These are phyloP conservation scores for Eupelmus urozonus DNA, from an alignment of 2,888 invertebrate genomes.

Conservation along the genomic window DNA sequence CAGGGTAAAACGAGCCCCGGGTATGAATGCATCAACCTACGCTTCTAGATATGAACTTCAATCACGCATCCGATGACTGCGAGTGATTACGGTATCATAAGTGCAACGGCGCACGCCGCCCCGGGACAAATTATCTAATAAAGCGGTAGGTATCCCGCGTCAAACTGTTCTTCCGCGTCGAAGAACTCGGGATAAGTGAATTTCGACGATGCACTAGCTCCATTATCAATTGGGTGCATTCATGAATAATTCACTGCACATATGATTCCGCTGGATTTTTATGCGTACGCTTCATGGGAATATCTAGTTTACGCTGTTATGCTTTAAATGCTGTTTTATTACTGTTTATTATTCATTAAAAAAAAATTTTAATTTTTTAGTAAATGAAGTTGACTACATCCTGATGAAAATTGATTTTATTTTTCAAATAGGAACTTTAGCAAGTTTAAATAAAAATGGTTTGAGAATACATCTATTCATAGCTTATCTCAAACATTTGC, in stretches of 20 bases:
- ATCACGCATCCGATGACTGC: conserved; percentile 64
- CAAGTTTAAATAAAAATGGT: too few species aligned
- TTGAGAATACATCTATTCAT: too few species aligned
- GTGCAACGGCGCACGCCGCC: conserved; percentile 61
- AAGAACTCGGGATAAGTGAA: conserved; percentile 22
- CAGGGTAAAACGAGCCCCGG: neutral
- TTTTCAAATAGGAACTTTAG: too few species aligned
- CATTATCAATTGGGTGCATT: conserved; percentile 12
- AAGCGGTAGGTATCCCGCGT: conserved; percentile 55
- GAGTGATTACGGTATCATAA: conserved; percentile 64
- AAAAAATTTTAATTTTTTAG: too few species aligned
- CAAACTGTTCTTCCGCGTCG: conserved; percentile 34
- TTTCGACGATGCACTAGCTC: conserved; percentile 9
- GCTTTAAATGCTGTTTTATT: too few species aligned
- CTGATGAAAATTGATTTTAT: too few species aligned
- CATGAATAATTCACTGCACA: conserved; percentile 18
- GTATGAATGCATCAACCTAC: conserved; percentile 52
- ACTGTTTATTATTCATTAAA: too few species aligned
- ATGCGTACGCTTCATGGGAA: too few species aligned
- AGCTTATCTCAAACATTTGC: too few species aligned
- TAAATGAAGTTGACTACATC: too few species aligned
- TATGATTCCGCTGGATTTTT: neutral
- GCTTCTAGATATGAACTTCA: conserved; percentile 62
- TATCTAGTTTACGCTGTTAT: too few species aligned
- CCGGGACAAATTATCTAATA: conserved; percentile 63